Percentiles rank a stretch among this genome's conserved stretches.
Conservation (phyloP, 2,797 vertebrate genomes). For the Buceros bicornis region DNA sequence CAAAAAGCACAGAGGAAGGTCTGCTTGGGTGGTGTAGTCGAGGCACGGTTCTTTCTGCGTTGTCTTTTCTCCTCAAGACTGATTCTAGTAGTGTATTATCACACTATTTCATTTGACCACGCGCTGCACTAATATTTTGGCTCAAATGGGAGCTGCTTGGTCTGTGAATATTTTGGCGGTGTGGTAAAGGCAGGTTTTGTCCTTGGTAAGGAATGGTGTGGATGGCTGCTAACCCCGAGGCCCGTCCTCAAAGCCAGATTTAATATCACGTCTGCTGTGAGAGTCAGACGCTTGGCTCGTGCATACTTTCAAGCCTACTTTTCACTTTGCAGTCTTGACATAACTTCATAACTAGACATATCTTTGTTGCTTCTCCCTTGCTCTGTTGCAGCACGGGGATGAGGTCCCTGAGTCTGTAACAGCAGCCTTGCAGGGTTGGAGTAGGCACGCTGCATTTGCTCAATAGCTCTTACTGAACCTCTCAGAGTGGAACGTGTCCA, state of each 20-base stretch:
- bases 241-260: background rate
- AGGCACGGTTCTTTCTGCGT: too few species aligned
- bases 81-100: background rate
- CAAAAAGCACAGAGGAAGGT: too few species aligned
- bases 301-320: background rate
- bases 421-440: background rate
- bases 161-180: background rate
- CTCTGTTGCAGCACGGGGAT: background rate
- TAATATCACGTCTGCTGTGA: background rate
- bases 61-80: too few species aligned
- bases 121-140: background rate
- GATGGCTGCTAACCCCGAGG: background rate
- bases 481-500: background rate
- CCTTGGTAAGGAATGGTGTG: background rate
- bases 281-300: background rate
- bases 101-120: background rate
- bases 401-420: background rate
- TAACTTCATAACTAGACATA: accelerated
- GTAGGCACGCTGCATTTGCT: background rate
- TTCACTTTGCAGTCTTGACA: background rate
- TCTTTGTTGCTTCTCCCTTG: background rate
- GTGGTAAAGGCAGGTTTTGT: background rate
- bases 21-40: too few species aligned
- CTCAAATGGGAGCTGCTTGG: background rate
- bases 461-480: background rate